Conservation (phyloP, 30 jellyfish, hydroid and myxozoan species). For the Cassiopea xamachana region DNA sequence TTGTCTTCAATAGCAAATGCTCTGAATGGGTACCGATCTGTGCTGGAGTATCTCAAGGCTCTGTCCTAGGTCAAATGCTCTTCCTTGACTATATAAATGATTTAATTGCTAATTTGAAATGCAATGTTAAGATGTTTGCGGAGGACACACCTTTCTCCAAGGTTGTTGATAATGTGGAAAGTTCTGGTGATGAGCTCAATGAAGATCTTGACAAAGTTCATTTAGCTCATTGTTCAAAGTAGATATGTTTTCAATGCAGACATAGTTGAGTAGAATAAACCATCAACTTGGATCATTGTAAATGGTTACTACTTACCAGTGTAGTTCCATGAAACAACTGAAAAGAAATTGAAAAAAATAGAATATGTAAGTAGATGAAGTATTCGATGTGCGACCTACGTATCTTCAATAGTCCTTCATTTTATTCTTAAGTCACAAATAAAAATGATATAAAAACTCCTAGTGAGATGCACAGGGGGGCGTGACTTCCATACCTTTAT, state of each 20-base stretch:
- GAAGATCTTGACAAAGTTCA: slow-evolving; percentile 17
- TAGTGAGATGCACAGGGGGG: too few species aligned
- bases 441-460: too few species aligned
- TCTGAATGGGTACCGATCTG: slow-evolving; percentile 16
- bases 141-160: slow-evolving; percentile 39
- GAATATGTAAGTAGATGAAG: neutral
- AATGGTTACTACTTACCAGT: neutral
- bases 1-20: slow-evolving; percentile 6
- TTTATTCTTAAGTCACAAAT: too few species aligned
- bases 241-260: too few species aligned
- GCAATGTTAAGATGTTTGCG: slow-evolving; percentile 24
- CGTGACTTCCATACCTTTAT: too few species aligned
- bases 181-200: slow-evolving; percentile 22
- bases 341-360: neutral
- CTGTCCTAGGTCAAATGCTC: neutral
- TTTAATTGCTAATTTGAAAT: slow-evolving; percentile 16
- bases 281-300: too few species aligned
- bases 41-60: slow-evolving; percentile 26
- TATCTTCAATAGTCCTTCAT: too few species aligned
- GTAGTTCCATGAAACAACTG: neutral
- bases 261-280: too few species aligned
- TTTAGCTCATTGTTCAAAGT: neutral
- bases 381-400: too few species aligned
- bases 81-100: neutral
- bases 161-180: slow-evolving; percentile 18